Conservation (phyloP, 2,888 invertebrate genomes). For the Sceliomorpha sp. region DNA sequence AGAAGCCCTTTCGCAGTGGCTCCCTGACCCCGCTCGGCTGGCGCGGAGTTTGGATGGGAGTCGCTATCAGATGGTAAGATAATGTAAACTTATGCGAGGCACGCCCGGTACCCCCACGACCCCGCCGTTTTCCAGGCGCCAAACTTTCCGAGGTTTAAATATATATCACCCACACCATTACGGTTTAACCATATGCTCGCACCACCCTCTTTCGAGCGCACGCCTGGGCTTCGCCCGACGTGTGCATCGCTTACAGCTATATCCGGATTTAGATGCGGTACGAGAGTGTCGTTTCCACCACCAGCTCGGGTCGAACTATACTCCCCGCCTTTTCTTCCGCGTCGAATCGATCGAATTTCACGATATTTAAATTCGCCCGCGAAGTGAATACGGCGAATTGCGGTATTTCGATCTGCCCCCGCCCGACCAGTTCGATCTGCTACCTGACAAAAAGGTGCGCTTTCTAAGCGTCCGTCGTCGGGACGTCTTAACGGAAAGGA, state of each 20-base stretch:
- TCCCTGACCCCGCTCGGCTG: slow-evolving; percentile 21
- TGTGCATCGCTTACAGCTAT: slow-evolving; percentile 59
- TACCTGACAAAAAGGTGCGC: too few relatives aligned
- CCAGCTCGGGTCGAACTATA: slow-evolving; percentile 40
- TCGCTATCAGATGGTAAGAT: slow-evolving; percentile 79
- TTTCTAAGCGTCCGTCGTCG: too few relatives aligned
- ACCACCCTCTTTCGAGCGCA: slow-evolving; percentile 43
- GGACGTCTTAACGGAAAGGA: too few relatives aligned
- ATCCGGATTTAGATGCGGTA: slow-evolving; percentile 62
- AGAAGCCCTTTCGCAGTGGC: slow-evolving; percentile 21
- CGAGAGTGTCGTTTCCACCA: slow-evolving; percentile 45
- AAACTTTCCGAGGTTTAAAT: slow-evolving; percentile 78
- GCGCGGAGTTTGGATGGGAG: slow-evolving; percentile 43
- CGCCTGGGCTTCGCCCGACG: slow-evolving; percentile 32
- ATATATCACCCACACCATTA: slow-evolving; percentile 75
- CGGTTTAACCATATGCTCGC: slow-evolving; percentile 77
- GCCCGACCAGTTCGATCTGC: too few relatives aligned
- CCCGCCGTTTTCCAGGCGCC: slow-evolving; percentile 66
- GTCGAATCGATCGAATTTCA: slow-evolving; percentile 38
- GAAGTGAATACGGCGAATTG: slow-evolving; percentile 13
- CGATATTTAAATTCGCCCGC: slow-evolving; percentile 30
- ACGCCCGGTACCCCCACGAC: slow-evolving; percentile 71
- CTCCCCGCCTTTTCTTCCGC: slow-evolving; percentile 25
- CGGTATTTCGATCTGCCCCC: neutral
- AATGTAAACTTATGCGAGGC: slow-evolving; percentile 80